These are phyloP conservation scores for Pygocentrus nattereri DNA, from an alignment of 2,797 vertebrate genomes.

Conservation along the genomic window DNA sequence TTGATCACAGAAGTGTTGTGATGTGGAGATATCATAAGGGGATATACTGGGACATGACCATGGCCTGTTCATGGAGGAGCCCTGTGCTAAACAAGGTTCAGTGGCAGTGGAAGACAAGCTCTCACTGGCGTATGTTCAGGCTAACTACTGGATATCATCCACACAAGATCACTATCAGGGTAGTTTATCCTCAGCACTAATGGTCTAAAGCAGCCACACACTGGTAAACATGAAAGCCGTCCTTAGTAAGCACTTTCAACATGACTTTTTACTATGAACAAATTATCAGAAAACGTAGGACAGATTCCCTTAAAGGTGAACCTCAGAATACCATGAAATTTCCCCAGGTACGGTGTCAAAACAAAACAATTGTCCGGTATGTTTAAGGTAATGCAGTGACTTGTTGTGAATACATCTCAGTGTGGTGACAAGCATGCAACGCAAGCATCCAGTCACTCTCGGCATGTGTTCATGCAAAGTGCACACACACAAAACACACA, in stretches of 20 bases:
- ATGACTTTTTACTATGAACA: neutral
- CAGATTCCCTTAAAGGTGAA: neutral
- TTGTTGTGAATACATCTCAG: slow-evolving; percentile 58
- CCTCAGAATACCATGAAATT: slow-evolving; percentile 26
- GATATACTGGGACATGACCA: neutral
- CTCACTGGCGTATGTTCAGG: neutral
- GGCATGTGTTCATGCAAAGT: slow-evolving; percentile 69
- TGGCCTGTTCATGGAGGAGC: neutral
- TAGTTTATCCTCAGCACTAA: neutral
- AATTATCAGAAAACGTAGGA: slow-evolving; percentile 4
- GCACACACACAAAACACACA: slow-evolving; percentile 52
- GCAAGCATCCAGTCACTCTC: slow-evolving; percentile 52
- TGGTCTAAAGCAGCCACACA: neutral
- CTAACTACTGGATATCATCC: neutral
- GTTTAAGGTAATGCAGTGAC: slow-evolving; percentile 47
- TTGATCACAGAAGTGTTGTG: neutral
- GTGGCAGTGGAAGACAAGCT: neutral
- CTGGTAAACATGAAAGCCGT: neutral
- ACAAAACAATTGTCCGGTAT: slow-evolving; percentile 28
- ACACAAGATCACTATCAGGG: neutral
- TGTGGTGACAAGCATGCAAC: slow-evolving; percentile 69
- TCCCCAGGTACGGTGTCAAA: slow-evolving; percentile 38
- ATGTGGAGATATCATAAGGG: neutral
- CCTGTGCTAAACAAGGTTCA: neutral
- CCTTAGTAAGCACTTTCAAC: neutral